Evolutionary conservation across 2,888 invertebrate species (phyloP).

Genomic region (Syritta pipiens): DNA sequence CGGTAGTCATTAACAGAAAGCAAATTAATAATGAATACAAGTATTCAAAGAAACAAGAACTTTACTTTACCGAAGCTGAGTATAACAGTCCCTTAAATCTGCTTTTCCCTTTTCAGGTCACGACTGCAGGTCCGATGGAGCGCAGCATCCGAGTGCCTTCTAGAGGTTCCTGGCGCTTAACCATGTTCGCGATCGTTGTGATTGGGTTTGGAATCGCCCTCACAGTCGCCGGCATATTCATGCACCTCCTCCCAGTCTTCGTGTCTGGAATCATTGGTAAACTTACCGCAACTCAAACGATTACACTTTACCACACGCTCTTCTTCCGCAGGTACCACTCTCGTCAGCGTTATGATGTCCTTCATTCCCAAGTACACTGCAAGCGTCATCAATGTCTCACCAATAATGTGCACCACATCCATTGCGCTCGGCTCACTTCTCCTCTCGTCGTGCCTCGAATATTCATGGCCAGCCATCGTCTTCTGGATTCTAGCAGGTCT

Average conservation of each 20-base stretch:
- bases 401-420: slow-evolving; percentile 75
- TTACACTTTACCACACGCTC: too few species aligned
- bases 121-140: slow-evolving; percentile 79
- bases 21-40: too few species aligned
- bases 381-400: slow-evolving; percentile 76
- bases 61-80: too few species aligned
- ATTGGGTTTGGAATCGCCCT: slow-evolving; percentile 75
- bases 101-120: slow-evolving; percentile 73
- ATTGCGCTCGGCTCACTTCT: slow-evolving; percentile 75
- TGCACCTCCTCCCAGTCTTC: slow-evolving; percentile 75
- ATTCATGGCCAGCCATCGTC: slow-evolving; percentile 78
- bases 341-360: slow-evolving; percentile 77
- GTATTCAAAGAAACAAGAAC: too few species aligned
- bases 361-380: slow-evolving; percentile 78
- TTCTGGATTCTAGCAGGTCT: slow-evolving; percentile 77
- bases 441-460: slow-evolving; percentile 75
- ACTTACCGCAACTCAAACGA: too few species aligned
- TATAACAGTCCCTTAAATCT: too few species aligned
- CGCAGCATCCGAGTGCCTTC: slow-evolving; percentile 78
- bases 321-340: slow-evolving; percentile 72
- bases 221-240: slow-evolving; percentile 73
- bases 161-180: slow-evolving; percentile 77
- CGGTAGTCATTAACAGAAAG: too few species aligned
- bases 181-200: slow-evolving; percentile 76
- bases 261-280: slow-evolving; percentile 75